Percentiles rank a stretch among this genome's conserved stretches.
phyloP scores from a whole-genome alignment of 2,797 vertebrate species.

The Spheniscus humboldti region DNA sequence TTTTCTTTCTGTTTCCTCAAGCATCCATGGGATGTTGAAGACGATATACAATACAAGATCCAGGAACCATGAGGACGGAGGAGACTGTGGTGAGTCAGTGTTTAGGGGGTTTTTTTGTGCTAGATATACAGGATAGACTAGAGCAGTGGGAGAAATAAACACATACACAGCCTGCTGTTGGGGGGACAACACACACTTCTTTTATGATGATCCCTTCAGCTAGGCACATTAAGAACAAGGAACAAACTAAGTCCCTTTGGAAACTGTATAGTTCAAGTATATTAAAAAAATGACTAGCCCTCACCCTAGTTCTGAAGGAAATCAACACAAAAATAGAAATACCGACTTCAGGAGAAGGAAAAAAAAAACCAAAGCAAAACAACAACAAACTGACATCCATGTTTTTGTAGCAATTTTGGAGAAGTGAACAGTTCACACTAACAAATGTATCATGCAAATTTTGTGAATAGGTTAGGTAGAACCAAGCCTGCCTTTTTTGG shows the following conservation, averaged over 20 bases:
- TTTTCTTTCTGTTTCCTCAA: neutral
- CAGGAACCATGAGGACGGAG: neutral
- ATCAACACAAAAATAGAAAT: neutral
- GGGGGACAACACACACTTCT: neutral
- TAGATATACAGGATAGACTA: neutral
- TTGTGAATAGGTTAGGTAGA: neutral
- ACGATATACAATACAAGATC: neutral
- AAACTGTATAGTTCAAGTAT: neutral
- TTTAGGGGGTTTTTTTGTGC: neutral
- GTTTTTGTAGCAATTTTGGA: neutral
- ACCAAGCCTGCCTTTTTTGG: neutral
- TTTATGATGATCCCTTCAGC: neutral
- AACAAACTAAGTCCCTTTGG: neutral
- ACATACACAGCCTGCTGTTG: neutral
- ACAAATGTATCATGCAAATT: neutral
- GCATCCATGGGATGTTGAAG: neutral
- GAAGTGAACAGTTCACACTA: neutral
- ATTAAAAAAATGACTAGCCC: neutral
- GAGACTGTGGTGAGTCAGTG: neutral
- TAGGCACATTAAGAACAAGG: neutral
- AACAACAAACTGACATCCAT: neutral
- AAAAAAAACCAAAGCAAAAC: neutral
- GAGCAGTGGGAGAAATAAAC: neutral
- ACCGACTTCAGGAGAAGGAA: neutral
- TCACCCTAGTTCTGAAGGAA: neutral